A percentile compares a stretch with the other conserved stretches of the same genome.
Conservation (phyloP, 2,113 vertebrate species). For the Semnopithecus entellus region DNA sequence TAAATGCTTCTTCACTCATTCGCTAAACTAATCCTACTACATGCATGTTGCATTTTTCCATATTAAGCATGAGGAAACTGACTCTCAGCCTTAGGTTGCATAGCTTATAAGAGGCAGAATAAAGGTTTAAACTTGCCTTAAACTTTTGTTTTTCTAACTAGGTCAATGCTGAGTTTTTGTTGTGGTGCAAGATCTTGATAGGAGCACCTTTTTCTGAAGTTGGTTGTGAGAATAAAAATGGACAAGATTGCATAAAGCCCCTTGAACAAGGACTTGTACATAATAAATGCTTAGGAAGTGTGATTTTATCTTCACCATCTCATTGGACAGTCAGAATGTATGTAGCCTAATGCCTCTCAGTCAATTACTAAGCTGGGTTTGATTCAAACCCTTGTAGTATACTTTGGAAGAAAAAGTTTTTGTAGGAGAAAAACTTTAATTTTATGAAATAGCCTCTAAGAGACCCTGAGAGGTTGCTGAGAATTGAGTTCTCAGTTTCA, state of each 20-base stretch:
- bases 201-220: background rate
- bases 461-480: slow-evolving; percentile 43
- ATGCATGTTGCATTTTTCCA: background rate
- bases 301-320: background rate
- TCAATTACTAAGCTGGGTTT: slow-evolving; percentile 5
- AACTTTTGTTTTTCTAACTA: background rate
- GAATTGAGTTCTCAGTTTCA: slow-evolving; percentile 59
- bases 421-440: slow-evolving; percentile 53
- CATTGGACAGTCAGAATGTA: slow-evolving; percentile 23
- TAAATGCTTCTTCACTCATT: background rate
- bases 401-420: background rate
- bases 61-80: background rate
- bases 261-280: background rate
- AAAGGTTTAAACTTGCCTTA: background rate
- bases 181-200: background rate
- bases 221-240: slow-evolving; percentile 8
- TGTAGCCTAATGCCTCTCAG: background rate
- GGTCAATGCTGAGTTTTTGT: background rate
- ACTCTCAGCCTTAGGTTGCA: background rate
- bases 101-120: background rate
- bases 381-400: slow-evolving; percentile 29
- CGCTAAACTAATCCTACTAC: background rate
- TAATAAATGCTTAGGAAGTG: background rate
- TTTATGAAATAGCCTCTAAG: slow-evolving; percentile 57
- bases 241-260: background rate